A percentile compares a stretch with the other conserved stretches of the same genome.
Evolutionary conservation across 1,140 invertebrate species (phyloP).

Genomic region (Trypoxylus dichotomus): DNA sequence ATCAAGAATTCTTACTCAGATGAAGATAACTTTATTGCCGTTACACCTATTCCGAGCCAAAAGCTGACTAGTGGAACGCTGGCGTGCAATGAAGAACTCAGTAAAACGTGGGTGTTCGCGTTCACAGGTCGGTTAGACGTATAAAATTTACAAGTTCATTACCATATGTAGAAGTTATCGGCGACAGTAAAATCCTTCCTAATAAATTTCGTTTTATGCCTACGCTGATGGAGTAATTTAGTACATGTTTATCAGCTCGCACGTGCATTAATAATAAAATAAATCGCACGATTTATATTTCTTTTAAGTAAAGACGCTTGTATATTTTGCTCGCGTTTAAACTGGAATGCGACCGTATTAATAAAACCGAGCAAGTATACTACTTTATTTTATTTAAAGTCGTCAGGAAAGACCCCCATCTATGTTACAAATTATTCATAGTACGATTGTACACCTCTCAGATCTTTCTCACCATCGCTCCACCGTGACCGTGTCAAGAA

Average conservation of each 20-base stretch:
- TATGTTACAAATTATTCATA: neutral
- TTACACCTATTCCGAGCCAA: too few relatives aligned
- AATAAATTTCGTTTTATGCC: conserved; percentile 26
- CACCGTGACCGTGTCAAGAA: too few relatives aligned
- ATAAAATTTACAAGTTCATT: neutral
- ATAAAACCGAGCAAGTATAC: neutral
- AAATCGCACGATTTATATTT: conserved; percentile 3
- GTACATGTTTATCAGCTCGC: neutral
- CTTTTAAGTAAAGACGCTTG: conserved; percentile 5
- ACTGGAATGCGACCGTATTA: conserved; percentile 1
- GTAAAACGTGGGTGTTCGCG: neutral
- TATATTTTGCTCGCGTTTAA: neutral
- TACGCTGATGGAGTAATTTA: neutral
- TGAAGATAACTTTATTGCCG: too few relatives aligned
- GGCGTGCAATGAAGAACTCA: too few relatives aligned
- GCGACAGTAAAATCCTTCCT: conserved; percentile 1
- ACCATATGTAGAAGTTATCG: conserved; percentile 1
- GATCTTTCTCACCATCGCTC: neutral
- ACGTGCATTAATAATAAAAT: conserved; percentile 13
- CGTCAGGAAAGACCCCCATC: neutral
- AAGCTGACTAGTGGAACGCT: too few relatives aligned
- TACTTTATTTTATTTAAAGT: neutral
- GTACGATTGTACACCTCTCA: neutral
- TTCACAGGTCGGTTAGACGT: neutral
- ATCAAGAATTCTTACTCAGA: too few relatives aligned